Evolutionary conservation across 2,113 vertebrate species (phyloP).

Genomic region (Aleadryas rufinucha): DNA sequence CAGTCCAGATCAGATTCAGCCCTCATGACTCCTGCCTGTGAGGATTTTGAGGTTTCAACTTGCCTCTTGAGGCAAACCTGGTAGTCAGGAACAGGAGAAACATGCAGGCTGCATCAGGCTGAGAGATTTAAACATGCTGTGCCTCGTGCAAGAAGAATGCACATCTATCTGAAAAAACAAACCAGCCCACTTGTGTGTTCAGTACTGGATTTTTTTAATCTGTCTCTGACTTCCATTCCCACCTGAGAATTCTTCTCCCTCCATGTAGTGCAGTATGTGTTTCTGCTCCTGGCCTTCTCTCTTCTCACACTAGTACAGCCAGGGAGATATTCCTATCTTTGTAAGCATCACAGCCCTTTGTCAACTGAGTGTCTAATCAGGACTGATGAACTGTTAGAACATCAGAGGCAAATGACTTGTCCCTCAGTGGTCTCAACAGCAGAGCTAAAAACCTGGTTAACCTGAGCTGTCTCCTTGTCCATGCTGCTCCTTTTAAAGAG

Average conservation of each 20-base stretch:
- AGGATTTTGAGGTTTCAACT: background rate
- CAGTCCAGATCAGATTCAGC: background rate
- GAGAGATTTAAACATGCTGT: fast-evolving
- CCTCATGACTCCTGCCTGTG: background rate
- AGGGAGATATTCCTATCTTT: background rate
- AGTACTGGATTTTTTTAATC: background rate
- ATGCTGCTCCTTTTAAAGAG: background rate
- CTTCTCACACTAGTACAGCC: background rate
- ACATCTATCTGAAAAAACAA: background rate
- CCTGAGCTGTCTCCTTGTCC: background rate
- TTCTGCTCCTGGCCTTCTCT: background rate
- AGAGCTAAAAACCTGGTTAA: background rate
- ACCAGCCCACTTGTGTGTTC: background rate
- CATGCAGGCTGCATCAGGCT: background rate
- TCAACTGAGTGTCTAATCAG: background rate
- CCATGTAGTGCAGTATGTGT: background rate
- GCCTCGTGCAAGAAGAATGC: background rate
- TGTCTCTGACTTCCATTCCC: background rate
- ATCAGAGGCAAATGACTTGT: background rate
- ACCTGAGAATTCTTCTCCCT: background rate
- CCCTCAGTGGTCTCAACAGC: background rate
- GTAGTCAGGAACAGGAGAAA: background rate
- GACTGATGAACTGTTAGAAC: background rate
- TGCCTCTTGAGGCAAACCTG: background rate
- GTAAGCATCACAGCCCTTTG: background rate